Evolutionary conservation across 2,888 invertebrate genomes (phyloP), one percentile per base, ranked within the genome.

Genomic region (Caprella mutica): DNA sequence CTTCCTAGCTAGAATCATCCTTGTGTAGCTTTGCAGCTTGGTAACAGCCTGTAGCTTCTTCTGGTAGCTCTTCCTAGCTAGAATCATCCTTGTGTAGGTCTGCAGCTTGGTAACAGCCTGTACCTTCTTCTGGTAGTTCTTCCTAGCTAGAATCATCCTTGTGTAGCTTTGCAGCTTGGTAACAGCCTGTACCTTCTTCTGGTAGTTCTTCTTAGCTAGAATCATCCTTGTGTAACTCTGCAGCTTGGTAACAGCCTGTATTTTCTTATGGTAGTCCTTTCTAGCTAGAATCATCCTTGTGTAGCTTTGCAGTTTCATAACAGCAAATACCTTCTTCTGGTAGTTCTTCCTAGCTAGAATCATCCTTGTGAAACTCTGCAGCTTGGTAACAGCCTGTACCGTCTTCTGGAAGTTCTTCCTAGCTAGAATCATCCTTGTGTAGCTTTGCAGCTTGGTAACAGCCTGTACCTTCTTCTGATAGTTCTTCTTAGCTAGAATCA

Each of bases 111-210:
- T 56, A 4, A 33, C 33, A n/a, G 33, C 53, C 12, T 29, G 9
- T 21, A 19, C 27, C 12, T 29, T 27, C 4, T 27, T 17, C 9
- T 50, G 29, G 39, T 23, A 53, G 8, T 40, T 21, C 24, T 17
- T 42, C 6, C 53, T 35, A 5, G 19, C 26, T 3, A 26, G 35
- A 19, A 38, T 19, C 29, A 39, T 51, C 17, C 55, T 52, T 26
- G 29, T 55, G 42, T 33, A 29, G 17, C 26, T 52, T 33, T 59
- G 59, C 1, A 59, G 38, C 14, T 30, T 30, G 19, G 55, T 21
- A 27, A 27, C 39, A 52, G 57, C 52, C 29, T 35, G 35, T 17
- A 55, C 33, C 23, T 40, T 57, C 29, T 30, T 42, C 27, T 55
- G 8, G 26, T 38, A 57, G 12, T 38, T 21, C 30, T 29, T 52